phyloP scores from a whole-genome alignment of 1,140 invertebrate species.

The Saccostrea cuccullata region DNA sequence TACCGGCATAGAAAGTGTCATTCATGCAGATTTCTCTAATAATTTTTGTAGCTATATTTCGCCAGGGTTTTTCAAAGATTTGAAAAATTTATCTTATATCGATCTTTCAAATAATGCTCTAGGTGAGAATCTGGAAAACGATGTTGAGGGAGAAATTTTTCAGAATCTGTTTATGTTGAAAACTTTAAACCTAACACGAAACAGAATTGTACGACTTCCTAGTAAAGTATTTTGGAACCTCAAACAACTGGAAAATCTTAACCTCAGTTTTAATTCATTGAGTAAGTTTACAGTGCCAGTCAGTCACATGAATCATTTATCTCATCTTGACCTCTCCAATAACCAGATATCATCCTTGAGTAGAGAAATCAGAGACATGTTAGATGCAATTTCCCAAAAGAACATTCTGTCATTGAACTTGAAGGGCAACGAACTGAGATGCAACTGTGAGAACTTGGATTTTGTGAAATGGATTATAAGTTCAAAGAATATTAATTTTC shows the following conservation, averaged over 20 bases:
- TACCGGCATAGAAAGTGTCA: background rate
- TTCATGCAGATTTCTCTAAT: background rate
- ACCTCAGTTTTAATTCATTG: background rate
- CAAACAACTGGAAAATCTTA: background rate
- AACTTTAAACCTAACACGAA: background rate
- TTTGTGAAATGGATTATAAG: background rate
- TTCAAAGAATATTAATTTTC: background rate
- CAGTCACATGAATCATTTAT: background rate
- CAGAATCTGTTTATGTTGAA: background rate
- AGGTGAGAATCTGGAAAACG: background rate
- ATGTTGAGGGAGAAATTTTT: background rate
- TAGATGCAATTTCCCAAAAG: slow-evolving; percentile 71
- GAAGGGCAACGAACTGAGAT: background rate
- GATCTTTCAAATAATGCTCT: background rate
- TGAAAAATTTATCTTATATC: background rate
- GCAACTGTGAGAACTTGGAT: background rate
- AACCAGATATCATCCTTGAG: background rate
- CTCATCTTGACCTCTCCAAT: background rate
- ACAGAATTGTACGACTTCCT: background rate
- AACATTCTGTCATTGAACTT: background rate
- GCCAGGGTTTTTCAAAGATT: background rate
- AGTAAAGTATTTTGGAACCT: background rate
- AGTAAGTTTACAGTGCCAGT: background rate
- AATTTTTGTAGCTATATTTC: background rate
- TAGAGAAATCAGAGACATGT: background rate